Conservation (phyloP, 2,113 vertebrate species). For the Oxygymnocypris stewartii region DNA sequence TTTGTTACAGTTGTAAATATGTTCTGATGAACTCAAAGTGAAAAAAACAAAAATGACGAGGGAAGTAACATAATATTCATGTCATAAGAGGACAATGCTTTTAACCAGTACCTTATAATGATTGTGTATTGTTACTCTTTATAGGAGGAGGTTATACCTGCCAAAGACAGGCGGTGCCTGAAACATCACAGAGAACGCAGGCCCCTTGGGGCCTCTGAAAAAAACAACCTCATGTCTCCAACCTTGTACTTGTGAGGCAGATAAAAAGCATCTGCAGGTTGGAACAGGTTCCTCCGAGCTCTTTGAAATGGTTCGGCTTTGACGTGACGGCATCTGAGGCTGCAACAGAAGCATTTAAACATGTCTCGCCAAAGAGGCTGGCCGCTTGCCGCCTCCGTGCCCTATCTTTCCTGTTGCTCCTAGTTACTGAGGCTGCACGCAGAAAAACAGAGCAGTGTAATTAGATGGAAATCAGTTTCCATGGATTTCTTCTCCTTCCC, state of each 20-base stretch:
- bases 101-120: background rate
- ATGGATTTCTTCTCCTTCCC: conserved; percentile 69
- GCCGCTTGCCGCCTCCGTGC: conserved; percentile 72
- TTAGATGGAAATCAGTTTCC: conserved; percentile 82
- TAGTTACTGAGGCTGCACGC: conserved; percentile 72
- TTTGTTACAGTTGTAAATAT: background rate
- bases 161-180: conserved; percentile 41
- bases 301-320: conserved; percentile 70
- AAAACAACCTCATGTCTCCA: conserved; percentile 48
- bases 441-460: conserved; percentile 70
- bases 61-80: too few species aligned
- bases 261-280: conserved; percentile 66
- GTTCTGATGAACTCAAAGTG: conserved; percentile 8
- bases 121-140: conserved; percentile 22
- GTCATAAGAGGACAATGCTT: too few species aligned
- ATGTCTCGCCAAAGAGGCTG: conserved; percentile 73
- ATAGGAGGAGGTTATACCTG: background rate
- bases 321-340: conserved; percentile 65
- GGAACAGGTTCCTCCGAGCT: conserved; percentile 63
- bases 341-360: conserved; percentile 64
- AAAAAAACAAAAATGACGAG: too few species aligned
- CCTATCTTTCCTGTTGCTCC: conserved; percentile 70
- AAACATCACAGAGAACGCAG: conserved; percentile 47
- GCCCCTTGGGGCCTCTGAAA: conserved; percentile 49
- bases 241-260: conserved; percentile 59